Evolutionary conservation across 2,888 invertebrate species (phyloP).

Genomic region (Achlya flavicornis): DNA sequence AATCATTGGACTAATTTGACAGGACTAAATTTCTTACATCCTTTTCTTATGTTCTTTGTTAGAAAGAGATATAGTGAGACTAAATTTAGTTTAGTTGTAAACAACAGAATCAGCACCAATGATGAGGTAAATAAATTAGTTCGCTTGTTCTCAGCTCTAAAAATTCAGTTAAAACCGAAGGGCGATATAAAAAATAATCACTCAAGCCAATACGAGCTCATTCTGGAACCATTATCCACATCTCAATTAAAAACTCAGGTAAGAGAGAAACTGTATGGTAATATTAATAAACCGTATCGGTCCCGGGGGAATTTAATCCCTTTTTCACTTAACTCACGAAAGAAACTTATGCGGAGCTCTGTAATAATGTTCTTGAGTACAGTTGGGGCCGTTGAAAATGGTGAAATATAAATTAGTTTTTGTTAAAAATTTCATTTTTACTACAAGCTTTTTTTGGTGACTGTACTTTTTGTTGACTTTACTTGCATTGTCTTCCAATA

Average conservation of each 20-base stretch:
- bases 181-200: not conserved
- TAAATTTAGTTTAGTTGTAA: no score
- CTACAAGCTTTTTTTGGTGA: no score
- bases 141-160: no score
- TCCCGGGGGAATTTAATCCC: not conserved
- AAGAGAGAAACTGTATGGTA: not conserved
- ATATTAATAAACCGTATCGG: constrained; percentile 2
- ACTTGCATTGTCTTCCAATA: no score
- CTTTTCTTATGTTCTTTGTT: no score
- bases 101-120: no score
- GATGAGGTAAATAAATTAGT: no score
- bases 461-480: no score
- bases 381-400: not conserved
- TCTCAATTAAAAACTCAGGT: not conserved
- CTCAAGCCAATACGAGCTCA: not conserved
- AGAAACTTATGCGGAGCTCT: not conserved
- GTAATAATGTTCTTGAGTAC: not conserved
- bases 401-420: not conserved
- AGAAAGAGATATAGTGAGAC: no score
- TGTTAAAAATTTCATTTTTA: no score
- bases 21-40: no score
- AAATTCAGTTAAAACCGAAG: not conserved
- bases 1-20: no score
- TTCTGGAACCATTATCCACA: not conserved
- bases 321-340: constrained; percentile 8